Conservation (phyloP, 2,797 vertebrate genomes). For the Sebastiscus tertius region DNA sequence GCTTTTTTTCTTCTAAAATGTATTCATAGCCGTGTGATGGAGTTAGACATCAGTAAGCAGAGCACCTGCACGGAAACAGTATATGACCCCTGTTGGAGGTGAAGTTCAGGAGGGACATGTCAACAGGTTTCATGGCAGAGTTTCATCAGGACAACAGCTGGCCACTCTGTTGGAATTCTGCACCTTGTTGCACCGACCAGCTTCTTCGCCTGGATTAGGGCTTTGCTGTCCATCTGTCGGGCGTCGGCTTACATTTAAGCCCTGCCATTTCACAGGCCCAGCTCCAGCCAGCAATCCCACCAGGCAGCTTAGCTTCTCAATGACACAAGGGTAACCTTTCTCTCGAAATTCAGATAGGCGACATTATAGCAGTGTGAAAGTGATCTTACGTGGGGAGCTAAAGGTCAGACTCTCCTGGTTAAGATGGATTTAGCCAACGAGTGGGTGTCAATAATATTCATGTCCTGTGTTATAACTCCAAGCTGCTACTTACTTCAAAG, state of each 20-base stretch:
- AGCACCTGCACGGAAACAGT: slow-evolving; percentile 15
- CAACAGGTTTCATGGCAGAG: slow-evolving; percentile 38
- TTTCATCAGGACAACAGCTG: slow-evolving; percentile 70
- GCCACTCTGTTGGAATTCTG: slow-evolving; percentile 66
- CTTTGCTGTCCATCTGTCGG: slow-evolving; percentile 81
- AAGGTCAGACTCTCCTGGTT: slow-evolving; percentile 55
- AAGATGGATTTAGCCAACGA: slow-evolving; percentile 47
- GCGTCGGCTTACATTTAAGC: slow-evolving; percentile 80
- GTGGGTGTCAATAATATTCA: slow-evolving; percentile 24
- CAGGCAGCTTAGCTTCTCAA: slow-evolving; percentile 68
- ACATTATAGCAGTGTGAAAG: slow-evolving; percentile 47
- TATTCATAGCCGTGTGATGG: neutral
- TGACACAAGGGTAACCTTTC: slow-evolving; percentile 75
- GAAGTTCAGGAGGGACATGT: slow-evolving; percentile 53
- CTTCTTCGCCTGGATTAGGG: slow-evolving; percentile 79
- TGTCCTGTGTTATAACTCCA: neutral
- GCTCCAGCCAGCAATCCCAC: slow-evolving; percentile 57
- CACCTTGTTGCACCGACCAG: slow-evolving; percentile 75
- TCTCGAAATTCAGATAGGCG: slow-evolving; percentile 52
- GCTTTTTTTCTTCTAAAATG: neutral
- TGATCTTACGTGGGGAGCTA: slow-evolving; percentile 42
- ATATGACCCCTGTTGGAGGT: slow-evolving; percentile 35
- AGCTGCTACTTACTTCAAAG: neutral
- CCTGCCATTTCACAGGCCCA: slow-evolving; percentile 75
- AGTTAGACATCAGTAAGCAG: neutral